Evolutionary conservation across 2,888 invertebrate genomes (phyloP), one percentile per base, ranked within the genome.

Genomic region (Netelia inedita): DNA sequence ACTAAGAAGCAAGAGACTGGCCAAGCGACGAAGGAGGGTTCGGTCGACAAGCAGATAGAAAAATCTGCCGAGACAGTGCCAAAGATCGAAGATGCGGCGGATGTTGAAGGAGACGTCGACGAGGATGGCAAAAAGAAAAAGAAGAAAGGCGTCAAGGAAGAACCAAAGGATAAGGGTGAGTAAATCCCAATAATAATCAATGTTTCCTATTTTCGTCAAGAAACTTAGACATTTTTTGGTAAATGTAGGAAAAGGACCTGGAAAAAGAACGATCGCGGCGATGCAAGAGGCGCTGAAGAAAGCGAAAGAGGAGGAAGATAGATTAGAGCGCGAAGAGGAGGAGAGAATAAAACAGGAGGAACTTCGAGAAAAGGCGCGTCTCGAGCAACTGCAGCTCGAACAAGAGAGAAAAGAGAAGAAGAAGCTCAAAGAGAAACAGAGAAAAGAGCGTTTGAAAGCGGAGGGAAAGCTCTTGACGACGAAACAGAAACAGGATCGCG

Each of bases 401-500:
- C 97, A 98, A 90, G 99, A 99, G 93, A 89, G 95, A 86, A 98
- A 97, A 92, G 98, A 98, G 88, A 96, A 96, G 91, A 98, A 97
- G 93, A 99, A 98, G 92, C 97, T 97, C 91, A 98, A 98, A 92
- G 98, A 98, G 94, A 98, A 98, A 91, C 98, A 98, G 92, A 95
- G 97, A 71, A 98, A 98, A 94, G 98, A 98, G 91, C 95, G 98
- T 91, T 95, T 98, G 89, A 99, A 99, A 94, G 98, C 98, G n/a
- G 99, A 99, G 94, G 99, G 99, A 1, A 99, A 98, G 94, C 95
- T 98, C 46, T 94, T 99, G 82, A 98, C 98, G 1, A 96, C 98
- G 0, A 98, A 98, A 93, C 98, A 99, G 93, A 98, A 98, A 93
- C 97, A 97, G 87, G 98, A 98, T 89, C 96, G 97, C 86, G 97